Conservation (phyloP, 2,888 invertebrate genomes). For the Creontiades dilutus region DNA sequence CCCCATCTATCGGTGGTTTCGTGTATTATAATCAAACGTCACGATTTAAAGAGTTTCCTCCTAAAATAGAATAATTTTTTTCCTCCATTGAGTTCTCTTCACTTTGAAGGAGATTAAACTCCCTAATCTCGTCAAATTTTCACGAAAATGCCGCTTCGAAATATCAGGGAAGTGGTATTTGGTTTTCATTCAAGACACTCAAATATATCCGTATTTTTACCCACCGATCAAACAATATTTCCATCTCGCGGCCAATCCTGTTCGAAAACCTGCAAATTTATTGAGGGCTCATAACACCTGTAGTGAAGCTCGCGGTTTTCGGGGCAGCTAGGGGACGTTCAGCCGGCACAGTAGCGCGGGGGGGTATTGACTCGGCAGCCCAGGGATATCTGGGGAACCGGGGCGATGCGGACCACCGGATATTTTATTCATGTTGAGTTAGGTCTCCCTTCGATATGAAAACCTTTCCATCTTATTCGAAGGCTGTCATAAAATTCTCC, state of each 20-base stretch:
- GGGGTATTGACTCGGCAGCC: not conserved
- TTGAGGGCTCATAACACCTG: slow-evolving; percentile 27
- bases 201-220: not conserved
- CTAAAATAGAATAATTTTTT: too few relatives aligned
- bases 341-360: not conserved
- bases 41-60: too few relatives aligned
- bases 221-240: not conserved
- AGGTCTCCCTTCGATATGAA: slow-evolving; percentile 46
- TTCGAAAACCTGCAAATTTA: slow-evolving; percentile 23
- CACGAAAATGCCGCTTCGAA: too few relatives aligned
- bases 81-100: too few relatives aligned
- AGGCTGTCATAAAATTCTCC: not conserved
- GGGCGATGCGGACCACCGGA: not conserved
- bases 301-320: slow-evolving; percentile 9
- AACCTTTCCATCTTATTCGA: slow-evolving; percentile 41
- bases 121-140: too few relatives aligned
- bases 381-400: not conserved
- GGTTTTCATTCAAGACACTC: too few relatives aligned
- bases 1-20: too few relatives aligned
- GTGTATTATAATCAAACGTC: too few relatives aligned
- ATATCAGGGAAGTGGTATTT: too few relatives aligned
- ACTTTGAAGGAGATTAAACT: too few relatives aligned
- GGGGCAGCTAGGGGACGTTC: not conserved
- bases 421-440: slow-evolving; percentile 59
- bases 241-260: not conserved